phyloP scores from a whole-genome alignment of 2,797 vertebrate genomes.

The Sandelia bainsii region DNA sequence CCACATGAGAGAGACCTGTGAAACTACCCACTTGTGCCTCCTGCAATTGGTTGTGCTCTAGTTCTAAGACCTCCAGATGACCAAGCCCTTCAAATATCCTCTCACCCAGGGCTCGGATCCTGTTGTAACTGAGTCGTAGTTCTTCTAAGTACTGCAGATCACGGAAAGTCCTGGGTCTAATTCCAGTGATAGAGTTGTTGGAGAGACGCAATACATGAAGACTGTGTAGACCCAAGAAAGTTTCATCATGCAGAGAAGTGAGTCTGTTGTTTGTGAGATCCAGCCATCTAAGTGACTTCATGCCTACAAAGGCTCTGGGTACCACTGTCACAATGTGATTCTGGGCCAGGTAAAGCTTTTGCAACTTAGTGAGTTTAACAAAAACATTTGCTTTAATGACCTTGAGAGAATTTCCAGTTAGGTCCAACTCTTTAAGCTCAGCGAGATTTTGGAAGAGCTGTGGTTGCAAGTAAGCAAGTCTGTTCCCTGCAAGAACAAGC shows the following conservation, averaged over 20 bases:
- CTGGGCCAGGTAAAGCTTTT: slow-evolving; percentile 94
- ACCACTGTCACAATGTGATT: slow-evolving; percentile 91
- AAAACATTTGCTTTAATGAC: slow-evolving; percentile 94
- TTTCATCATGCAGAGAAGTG: slow-evolving; percentile 88
- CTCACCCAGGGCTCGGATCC: slow-evolving; percentile 85
- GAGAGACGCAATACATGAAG: slow-evolving; percentile 93
- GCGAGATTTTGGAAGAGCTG: slow-evolving; percentile 90
- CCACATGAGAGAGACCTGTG: slow-evolving; percentile 88
- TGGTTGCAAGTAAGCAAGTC: slow-evolving; percentile 92
- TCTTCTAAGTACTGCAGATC: slow-evolving; percentile 96
- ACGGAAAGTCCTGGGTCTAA: slow-evolving; percentile 91
- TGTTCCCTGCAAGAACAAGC: slow-evolving; percentile 93
- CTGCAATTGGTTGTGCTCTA: slow-evolving; percentile 93
- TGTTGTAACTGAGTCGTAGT: slow-evolving; percentile 91
- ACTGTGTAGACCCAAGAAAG: slow-evolving; percentile 90
- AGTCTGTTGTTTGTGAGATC: slow-evolving; percentile 95
- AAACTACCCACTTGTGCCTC: slow-evolving; percentile 89
- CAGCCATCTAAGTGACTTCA: slow-evolving; percentile 95
- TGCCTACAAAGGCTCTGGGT: slow-evolving; percentile 91
- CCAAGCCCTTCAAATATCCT: slow-evolving; percentile 91
- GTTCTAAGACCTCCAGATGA: slow-evolving; percentile 91
- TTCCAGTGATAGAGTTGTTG: slow-evolving; percentile 88
- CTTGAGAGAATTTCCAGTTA: slow-evolving; percentile 91
- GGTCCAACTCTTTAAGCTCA: slow-evolving; percentile 94
- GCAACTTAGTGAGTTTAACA: slow-evolving; percentile 89